phyloP scores from a whole-genome alignment of 2,888 invertebrate species.

The Dasypolia templi region DNA sequence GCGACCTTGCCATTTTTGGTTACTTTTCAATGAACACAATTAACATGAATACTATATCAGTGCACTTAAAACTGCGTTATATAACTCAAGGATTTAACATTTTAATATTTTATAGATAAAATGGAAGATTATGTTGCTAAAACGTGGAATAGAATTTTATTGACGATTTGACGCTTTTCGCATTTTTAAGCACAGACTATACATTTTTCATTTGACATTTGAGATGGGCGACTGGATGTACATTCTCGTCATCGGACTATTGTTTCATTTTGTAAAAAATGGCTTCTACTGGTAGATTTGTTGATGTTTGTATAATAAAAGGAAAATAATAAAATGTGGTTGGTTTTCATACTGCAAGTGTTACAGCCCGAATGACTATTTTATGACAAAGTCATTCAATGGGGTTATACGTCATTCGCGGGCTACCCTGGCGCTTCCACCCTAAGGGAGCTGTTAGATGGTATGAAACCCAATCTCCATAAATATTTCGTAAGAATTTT shows the following conservation, averaged over 20 bases:
- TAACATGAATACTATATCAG: constrained; percentile 70
- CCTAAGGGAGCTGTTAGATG: too few relatives aligned
- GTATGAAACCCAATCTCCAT: too few relatives aligned
- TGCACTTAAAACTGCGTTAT: constrained; percentile 64
- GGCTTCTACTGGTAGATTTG: not conserved
- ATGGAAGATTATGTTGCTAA: constrained; percentile 73
- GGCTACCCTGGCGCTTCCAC: too few relatives aligned
- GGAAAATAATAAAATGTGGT: not conserved
- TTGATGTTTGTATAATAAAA: not conserved
- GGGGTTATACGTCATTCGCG: too few relatives aligned
- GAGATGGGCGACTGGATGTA: constrained; percentile 6
- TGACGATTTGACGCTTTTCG: constrained; percentile 83
- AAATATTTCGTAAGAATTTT: too few relatives aligned
- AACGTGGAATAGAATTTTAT: constrained; percentile 83
- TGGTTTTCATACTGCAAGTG: too few relatives aligned
- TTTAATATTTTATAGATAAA: constrained; percentile 73
- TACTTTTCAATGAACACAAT: constrained; percentile 75
- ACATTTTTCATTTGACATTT: constrained; percentile 60
- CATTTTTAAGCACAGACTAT: constrained; percentile 64
- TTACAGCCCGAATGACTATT: too few relatives aligned
- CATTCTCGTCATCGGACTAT: constrained; percentile 44
- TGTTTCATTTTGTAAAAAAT: not conserved
- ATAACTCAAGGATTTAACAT: constrained; percentile 84
- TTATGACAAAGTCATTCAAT: too few relatives aligned
- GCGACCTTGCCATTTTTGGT: constrained; percentile 90